Percentiles rank a stretch among this genome's conserved stretches.
These are phyloP conservation scores for Sebastolobus alascanus DNA, from an alignment of 2,797 vertebrate genomes.

Conservation along the genomic window DNA sequence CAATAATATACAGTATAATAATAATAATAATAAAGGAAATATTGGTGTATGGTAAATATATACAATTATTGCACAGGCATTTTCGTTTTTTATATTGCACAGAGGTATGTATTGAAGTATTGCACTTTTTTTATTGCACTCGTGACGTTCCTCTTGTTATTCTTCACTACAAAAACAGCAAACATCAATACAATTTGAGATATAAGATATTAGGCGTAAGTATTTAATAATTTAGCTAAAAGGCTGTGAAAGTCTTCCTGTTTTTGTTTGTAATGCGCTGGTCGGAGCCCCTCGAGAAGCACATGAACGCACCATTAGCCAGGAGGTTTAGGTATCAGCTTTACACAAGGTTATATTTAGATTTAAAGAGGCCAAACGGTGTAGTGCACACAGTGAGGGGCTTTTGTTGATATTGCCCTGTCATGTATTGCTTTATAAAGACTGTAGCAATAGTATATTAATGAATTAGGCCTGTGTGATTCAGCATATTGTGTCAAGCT, in stretches of 20 bases:
- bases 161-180: background rate
- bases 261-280: background rate
- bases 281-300: background rate
- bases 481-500: conserved; percentile 25
- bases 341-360: conserved; percentile 83
- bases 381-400: background rate
- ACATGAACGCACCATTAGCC: conserved; percentile 63
- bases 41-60: too few species aligned
- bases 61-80: too few species aligned
- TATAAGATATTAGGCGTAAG: background rate
- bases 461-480: background rate
- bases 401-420: conserved; percentile 21
- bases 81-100: too few species aligned
- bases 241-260: background rate
- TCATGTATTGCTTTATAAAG: background rate
- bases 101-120: too few species aligned
- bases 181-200: background rate
- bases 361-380: conserved; percentile 77
- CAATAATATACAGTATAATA: too few species aligned
- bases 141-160: background rate
- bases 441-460: background rate
- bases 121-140: too few species aligned
- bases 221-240: background rate
- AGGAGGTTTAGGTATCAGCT: conserved; percentile 72
- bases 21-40: too few species aligned